Evolutionary conservation across 2,797 vertebrate genomes (phyloP).

Genomic region (Tenualosa thibaudeaui): DNA sequence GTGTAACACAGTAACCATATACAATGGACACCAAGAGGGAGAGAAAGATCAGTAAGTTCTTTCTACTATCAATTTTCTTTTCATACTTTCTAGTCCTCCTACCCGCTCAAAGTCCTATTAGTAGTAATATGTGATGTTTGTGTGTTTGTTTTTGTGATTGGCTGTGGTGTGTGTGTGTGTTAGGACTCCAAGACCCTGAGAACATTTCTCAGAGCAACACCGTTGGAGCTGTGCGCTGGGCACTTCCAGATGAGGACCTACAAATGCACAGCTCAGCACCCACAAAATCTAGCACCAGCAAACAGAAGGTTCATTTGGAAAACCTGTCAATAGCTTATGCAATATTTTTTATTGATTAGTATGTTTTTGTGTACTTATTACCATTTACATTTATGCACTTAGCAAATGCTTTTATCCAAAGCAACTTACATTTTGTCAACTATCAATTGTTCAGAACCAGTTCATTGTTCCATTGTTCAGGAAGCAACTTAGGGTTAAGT

Average conservation of each 20-base stretch:
- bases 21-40: neutral
- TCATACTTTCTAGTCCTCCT: neutral
- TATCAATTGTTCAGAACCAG: no score
- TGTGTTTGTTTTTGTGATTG: neutral
- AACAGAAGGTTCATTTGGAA: conserved; percentile 42
- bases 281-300: conserved; percentile 20
- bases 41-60: neutral
- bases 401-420: no score
- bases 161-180: conserved; percentile 18
- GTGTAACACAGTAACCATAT: neutral
- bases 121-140: neutral
- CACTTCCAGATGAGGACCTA: conserved; percentile 41
- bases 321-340: neutral
- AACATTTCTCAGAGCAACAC: conserved; percentile 39
- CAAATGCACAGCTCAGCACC: conserved; percentile 47
- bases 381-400: no score
- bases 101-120: no score
- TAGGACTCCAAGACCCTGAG: conserved; percentile 40
- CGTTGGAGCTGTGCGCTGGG: conserved; percentile 47
- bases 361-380: neutral
- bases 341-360: neutral
- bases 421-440: no score
- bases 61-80: neutral
- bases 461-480: no score
- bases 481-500: no score